These are phyloP conservation scores for Hippasteria phrygiana DNA, from an alignment of 53 echinoderm and acorn worm genomes.

Conservation along the genomic window DNA sequence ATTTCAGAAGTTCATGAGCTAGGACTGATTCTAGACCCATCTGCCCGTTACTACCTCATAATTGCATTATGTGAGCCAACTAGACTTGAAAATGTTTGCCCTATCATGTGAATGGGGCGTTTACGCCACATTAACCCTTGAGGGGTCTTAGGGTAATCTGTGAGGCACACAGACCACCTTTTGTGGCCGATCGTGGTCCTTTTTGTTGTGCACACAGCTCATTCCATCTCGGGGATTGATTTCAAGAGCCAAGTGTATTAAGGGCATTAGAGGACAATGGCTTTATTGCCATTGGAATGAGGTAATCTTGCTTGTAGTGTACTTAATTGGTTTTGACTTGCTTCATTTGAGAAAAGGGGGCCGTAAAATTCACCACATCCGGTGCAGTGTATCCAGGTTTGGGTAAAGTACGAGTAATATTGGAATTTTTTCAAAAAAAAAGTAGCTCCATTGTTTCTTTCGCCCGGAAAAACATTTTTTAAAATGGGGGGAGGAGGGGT, in stretches of 20 bases:
- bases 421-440: no score
- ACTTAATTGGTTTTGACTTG: conserved; percentile 38
- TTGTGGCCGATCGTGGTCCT: not conserved
- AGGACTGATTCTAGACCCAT: not conserved
- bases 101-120: conserved; percentile 3
- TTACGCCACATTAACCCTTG: conserved; percentile 7
- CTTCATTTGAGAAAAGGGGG: conserved; percentile 3
- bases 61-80: not conserved
- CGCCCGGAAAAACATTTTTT: no score
- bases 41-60: not conserved
- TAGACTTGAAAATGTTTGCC: not conserved
- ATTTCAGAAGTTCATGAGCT: not conserved
- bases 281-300: conserved; percentile 7
- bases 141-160: conserved; percentile 23
- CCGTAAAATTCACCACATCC: not conserved
- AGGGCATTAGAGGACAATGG: not conserved
- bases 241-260: conserved; percentile 45
- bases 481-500: no score
- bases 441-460: no score
- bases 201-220: not conserved
- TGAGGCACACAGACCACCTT: not conserved
- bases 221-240: not conserved
- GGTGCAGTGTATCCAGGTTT: no score
- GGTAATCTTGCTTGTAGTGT: conserved; percentile 27
- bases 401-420: no score